Conservation (phyloP, 2,888 invertebrate species). For the Pecten maximus region DNA sequence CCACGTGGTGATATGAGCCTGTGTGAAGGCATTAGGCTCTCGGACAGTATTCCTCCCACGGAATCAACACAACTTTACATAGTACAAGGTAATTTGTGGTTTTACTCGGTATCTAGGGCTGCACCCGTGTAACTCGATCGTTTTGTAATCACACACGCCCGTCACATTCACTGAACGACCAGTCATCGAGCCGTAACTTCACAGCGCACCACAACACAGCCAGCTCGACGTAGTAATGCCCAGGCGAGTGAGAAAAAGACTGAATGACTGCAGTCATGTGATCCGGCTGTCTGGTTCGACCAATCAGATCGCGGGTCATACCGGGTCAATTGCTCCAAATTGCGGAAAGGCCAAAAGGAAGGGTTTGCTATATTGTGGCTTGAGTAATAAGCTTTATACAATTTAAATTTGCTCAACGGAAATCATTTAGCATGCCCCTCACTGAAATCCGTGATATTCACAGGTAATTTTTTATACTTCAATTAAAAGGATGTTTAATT, state of each 20-base stretch:
- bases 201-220: neutral
- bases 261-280: slow-evolving; percentile 23
- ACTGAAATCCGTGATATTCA: neutral
- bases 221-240: neutral
- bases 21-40: neutral
- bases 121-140: slow-evolving; percentile 10
- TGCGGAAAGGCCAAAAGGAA: neutral
- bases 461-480: neutral
- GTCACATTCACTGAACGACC: neutral
- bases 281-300: neutral
- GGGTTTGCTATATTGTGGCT: neutral
- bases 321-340: neutral
- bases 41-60: neutral
- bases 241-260: neutral
- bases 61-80: neutral
- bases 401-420: neutral
- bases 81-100: neutral
- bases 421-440: neutral
- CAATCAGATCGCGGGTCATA: slow-evolving; percentile 20
- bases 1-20: neutral
- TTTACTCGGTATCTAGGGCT: neutral
- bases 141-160: neutral
- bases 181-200: neutral
- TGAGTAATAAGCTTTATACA: neutral
- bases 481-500: neutral